These are phyloP conservation scores for Stenchaetothrips biformis DNA, from an alignment of 2,888 invertebrate species.

Conservation along the genomic window DNA sequence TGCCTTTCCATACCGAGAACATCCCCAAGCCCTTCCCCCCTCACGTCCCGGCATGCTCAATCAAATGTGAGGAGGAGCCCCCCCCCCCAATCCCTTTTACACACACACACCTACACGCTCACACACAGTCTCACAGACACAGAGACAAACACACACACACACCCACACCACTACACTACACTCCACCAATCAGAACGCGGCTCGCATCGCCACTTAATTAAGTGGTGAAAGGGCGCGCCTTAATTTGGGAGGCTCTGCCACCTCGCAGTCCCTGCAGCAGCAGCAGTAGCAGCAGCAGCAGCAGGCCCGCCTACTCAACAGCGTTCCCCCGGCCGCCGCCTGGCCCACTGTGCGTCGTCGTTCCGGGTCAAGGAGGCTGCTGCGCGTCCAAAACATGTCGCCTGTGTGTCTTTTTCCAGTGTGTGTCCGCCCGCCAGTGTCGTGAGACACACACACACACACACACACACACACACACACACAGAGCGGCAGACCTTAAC, in stretches of 20 bases:
- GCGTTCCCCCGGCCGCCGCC: neutral
- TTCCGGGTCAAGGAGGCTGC: neutral
- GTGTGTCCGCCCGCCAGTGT: neutral
- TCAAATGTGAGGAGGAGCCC: neutral
- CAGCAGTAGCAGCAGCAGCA: too few relatives aligned
- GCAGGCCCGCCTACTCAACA: neutral
- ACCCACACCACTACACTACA: neutral
- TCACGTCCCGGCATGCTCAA: neutral
- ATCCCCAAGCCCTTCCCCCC: too few relatives aligned
- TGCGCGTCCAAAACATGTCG: neutral
- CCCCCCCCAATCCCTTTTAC: neutral
- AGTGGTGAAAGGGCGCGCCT: slow-evolving; percentile 13
- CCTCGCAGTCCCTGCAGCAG: neutral
- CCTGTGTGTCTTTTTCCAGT: neutral
- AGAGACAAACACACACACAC: neutral
- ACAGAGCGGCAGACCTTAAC: neutral
- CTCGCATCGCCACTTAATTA: slow-evolving; percentile 21
- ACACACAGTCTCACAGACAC: too few relatives aligned
- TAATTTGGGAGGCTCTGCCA: slow-evolving; percentile 19
- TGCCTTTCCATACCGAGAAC: too few relatives aligned
- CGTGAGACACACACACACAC: neutral
- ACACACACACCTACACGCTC: too few relatives aligned
- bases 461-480: too few relatives aligned
- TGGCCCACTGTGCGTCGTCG: too few relatives aligned
- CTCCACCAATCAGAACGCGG: slow-evolving; percentile 1